phyloP scores from a whole-genome alignment of 2,797 vertebrate species.

The Bradypodion ventrale region DNA sequence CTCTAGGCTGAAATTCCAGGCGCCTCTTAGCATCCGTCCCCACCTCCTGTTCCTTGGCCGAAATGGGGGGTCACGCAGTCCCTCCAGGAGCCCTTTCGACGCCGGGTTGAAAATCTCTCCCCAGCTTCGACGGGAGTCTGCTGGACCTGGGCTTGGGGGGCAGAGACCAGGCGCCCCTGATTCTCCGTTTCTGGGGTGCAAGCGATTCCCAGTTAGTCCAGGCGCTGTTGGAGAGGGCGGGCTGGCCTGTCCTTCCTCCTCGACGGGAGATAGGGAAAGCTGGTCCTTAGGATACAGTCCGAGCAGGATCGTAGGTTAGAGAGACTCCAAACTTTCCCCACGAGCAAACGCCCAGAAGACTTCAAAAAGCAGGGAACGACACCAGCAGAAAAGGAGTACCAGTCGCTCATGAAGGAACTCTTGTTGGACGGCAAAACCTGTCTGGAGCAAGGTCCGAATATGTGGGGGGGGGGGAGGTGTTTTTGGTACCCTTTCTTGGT shows the following conservation, averaged over 20 bases:
- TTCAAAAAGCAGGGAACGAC: too few species aligned
- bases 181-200: too few species aligned
- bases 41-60: not conserved
- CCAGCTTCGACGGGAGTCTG: not conserved
- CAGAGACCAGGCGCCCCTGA: not conserved
- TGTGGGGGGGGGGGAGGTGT: too few species aligned
- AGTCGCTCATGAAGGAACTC: not conserved
- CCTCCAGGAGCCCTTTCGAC: too few species aligned
- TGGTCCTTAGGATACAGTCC: not conserved
- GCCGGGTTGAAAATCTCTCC: not conserved
- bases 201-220: not conserved
- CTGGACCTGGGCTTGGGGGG: not conserved
- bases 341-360: not conserved
- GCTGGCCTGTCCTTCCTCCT: too few species aligned
- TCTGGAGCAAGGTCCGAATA: not conserved
- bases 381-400: not conserved
- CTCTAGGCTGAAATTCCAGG: not conserved
- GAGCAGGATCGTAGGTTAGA: not conserved
- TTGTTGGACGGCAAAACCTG: not conserved
- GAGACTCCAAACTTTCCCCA: not conserved
- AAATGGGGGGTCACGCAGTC: too few species aligned
- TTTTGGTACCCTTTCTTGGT: not conserved
- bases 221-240: too few species aligned
- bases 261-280: not conserved
- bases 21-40: too few species aligned